Base-by-base conservation (phyloP, 2,113 vertebrate genomes). In the Podarcis cretensis region DNA sequence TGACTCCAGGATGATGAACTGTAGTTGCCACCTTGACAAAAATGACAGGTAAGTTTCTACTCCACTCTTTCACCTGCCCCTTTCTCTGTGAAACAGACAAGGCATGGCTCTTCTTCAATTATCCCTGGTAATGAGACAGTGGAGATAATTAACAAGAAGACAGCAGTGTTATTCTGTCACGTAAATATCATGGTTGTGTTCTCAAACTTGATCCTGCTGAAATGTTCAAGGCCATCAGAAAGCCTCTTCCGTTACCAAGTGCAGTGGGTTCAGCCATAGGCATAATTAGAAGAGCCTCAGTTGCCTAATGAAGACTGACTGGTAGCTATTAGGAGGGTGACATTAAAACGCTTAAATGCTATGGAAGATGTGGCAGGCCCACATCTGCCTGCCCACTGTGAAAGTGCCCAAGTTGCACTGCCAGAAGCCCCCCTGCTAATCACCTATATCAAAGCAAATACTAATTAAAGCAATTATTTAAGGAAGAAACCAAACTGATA, bases 381-480 rank as follows among this genome's bases (percentile, higher is more conserved):
- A 27, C 57, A 65, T 23, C 89, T 90, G 74, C 73, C 87, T 93
- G 85, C 81, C 92, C 18, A 0, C 71, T 87, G 85, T 59, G 79
- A 32, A 90, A 91, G 35, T 90, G 90, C 82, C 78, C 57, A 2
- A 78, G 82, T 87, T 93, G 93, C 84, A 77, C n/a, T 90, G 82
- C 90, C 71, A 90, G 84, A 85, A 91, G 68, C 32, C 27, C 57
- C 57, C 76, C 25, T 88, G 18, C 63, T 91, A 89, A 93, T 94
- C 85, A 82, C 83, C 68, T 92, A 6, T 88, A 90, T 91, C 89
- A 88, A 80, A 88, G 88, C 59, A 88, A 89, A 74, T 0, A 0
- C 83, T 92, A 94, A 94, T 94, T 94, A 92, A 92, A 93, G 73
- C 82, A 87, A 90, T 94, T 90, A 87, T 82, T 94, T 90, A 79